A percentile compares a stretch with the other conserved stretches of the same genome.
Evolutionary conservation across 2,888 invertebrate genomes (phyloP).

Genomic region (Drosophila ochracea): DNA sequence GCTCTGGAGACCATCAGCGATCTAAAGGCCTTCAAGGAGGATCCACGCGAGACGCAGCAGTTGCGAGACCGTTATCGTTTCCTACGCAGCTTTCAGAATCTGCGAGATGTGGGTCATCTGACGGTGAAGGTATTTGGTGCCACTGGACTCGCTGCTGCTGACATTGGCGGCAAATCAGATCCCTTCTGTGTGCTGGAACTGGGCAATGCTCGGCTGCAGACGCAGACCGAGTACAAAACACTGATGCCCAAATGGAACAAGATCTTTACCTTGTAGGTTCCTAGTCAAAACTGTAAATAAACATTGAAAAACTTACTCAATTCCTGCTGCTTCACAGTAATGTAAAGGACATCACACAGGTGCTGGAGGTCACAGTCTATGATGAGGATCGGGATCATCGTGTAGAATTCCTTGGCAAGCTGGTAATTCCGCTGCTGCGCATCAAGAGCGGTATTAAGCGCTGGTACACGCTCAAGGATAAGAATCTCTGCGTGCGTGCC

Average conservation of each 20-base stretch:
- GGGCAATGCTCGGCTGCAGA: conserved; percentile 97
- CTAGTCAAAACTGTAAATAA: not conserved
- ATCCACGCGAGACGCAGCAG: conserved; percentile 89
- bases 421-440: conserved; percentile 93
- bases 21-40: conserved; percentile 93
- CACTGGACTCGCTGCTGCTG: conserved; percentile 96
- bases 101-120: conserved; percentile 96
- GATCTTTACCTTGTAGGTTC: conserved; percentile 97
- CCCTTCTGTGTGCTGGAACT: conserved; percentile 99
- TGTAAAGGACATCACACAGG: conserved; percentile 97
- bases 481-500: conserved; percentile 94
- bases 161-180: conserved; percentile 98
- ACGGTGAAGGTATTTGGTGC: conserved; percentile 96
- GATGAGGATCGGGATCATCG: conserved; percentile 99
- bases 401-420: conserved; percentile 97
- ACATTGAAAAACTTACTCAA: conserved; percentile 6
- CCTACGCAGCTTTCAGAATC: conserved; percentile 89
- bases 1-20: conserved; percentile 97
- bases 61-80: conserved; percentile 87
- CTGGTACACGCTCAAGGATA: conserved; percentile 98
- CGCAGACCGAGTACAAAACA: conserved; percentile 99
- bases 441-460: conserved; percentile 95
- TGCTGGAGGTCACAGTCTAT: conserved; percentile 97
- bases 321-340: conserved; percentile 87
- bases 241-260: conserved; percentile 99